Evolutionary conservation across 2,888 invertebrate genomes (phyloP), one percentile per base, ranked within the genome.

Genomic region (Nasonia oneida): DNA sequence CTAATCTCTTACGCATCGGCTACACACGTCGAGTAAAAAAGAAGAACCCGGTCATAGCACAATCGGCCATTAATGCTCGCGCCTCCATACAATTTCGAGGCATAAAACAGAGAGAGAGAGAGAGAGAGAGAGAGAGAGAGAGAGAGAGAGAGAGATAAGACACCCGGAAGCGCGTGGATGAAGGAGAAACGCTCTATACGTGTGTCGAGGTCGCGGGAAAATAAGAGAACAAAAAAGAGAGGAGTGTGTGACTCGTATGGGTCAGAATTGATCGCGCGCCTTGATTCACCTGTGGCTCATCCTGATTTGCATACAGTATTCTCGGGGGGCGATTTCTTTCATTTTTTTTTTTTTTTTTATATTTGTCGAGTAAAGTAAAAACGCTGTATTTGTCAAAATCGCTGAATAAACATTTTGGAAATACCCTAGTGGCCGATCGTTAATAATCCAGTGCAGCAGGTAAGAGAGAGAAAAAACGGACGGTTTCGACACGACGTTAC

Each of bases 1-100:
- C 84, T 81, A 84, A 84, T 81, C 75, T 42, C 80, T 81, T 84
- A 84, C 81, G 81, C 80, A 64, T 74, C 76, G 88, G 84, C 86
- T 85, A 81, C 86, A 78, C 83, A 78, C 86, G 78, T 74, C 75
- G 50, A 50, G 50, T 14, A n/a, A 71, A 37, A 37, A 82, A 83
- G 85, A 84, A 85, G 61, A 85, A 77, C 18, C 70, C 76, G 42
- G 83, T 73, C 75, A 75, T 37, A 78, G 39, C 37, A 79, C 83
- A 83, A 83, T 83, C 57, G 73, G 18, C 47, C 47, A 50, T 83
- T 78, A 78, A 78, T 77, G 77, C 77, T 53, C 77, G 61, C 64
- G 18, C 23, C 81, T 39, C 39, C 33, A 14, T 29, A 3, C 33
- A 29, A 67, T 67, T 67, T 33, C 33, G 33, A 67, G 5, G 33